Evolutionary conservation across 2,113 vertebrate genomes (phyloP), one percentile per base, ranked within the genome.

Genomic region (Onychostruthus taczanowskii): DNA sequence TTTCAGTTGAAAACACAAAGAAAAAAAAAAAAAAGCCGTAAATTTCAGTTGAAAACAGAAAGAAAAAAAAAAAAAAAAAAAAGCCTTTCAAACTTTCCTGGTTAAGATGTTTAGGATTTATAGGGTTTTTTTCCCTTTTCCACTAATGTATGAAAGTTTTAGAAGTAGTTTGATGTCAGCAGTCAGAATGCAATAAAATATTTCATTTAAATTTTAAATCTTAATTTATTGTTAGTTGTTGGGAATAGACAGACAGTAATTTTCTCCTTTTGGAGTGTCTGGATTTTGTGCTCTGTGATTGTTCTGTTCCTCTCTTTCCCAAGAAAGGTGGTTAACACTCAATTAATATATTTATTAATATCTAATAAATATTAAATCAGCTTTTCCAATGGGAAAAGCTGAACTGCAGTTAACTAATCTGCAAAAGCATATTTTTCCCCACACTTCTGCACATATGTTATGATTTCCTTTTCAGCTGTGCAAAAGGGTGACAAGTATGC

Each of bases 301-400:
- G 24, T 84, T 89, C 49, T 91, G 33, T 26, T 84, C 24, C 49
- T 41, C 49, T 61, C 52, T 72, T 75, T 73, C 35, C 67, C 67
- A 63, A 77, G 81, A 87, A 95, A 95, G 63, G 59, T 88, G 82
- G 59, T 87, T 88, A 95, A 91, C 63, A 91, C 87, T 70, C 55
- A 68, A 76, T 55, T 95, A 74, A 19, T 79, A 77, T 79, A 75
- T 84, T 97, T 90, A 94, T 94, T 93, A 95, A 87, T 90, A 87
- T 86, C 10, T 37, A 37, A 37, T 37, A 37, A 37, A 37, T 37
- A 37, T 37, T 37, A 37, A 37, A 37, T 37, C 37, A 37, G 37
- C 37, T 37, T 93, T 96, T 95, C 93, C 90, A 93, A 37, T 73
- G 93, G 75, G 87, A 94, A 90, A 94, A 95, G 44, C 18, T 88